Evolutionary conservation across 1,140 invertebrate species (phyloP).

Genomic region (Apis florea): DNA sequence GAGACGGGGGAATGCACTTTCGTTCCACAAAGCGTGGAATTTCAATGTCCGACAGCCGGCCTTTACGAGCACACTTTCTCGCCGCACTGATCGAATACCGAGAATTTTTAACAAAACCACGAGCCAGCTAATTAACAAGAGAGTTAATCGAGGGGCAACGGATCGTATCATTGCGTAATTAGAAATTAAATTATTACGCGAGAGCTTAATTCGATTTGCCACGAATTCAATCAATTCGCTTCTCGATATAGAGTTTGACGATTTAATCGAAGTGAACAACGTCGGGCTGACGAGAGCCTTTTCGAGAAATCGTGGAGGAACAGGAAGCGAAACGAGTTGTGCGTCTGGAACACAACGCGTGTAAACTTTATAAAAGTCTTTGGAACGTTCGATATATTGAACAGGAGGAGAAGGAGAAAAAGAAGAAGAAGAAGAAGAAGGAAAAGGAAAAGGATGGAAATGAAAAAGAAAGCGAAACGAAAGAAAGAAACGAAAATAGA

Average conservation of each 20-base stretch:
- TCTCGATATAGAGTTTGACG: neutral
- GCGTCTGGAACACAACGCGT: neutral
- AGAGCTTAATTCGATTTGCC: neutral
- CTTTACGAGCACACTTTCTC: neutral
- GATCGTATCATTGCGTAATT: neutral
- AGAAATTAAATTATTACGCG: neutral
- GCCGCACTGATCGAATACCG: neutral
- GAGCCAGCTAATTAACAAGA: neutral
- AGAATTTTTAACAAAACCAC: neutral
- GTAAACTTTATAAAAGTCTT: constrained; percentile 14
- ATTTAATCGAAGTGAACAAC: constrained; percentile 10
- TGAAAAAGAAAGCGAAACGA: no score
- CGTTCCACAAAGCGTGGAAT: constrained; percentile 16
- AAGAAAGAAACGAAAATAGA: neutral
- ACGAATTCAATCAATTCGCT: neutral
- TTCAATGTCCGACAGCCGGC: constrained; percentile 9
- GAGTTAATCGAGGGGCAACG: neutral
- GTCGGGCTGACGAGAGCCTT: neutral
- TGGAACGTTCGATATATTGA: constrained; percentile 1
- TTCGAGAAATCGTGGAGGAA: constrained; percentile 12
- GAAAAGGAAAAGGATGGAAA: neutral
- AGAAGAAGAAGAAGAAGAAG: neutral
- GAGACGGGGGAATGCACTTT: constrained; percentile 34
- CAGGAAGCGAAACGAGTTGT: constrained; percentile 28
- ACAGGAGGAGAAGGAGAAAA: neutral